Conservation (phyloP, 2,888 invertebrate genomes). For the Tortrix viridana region DNA sequence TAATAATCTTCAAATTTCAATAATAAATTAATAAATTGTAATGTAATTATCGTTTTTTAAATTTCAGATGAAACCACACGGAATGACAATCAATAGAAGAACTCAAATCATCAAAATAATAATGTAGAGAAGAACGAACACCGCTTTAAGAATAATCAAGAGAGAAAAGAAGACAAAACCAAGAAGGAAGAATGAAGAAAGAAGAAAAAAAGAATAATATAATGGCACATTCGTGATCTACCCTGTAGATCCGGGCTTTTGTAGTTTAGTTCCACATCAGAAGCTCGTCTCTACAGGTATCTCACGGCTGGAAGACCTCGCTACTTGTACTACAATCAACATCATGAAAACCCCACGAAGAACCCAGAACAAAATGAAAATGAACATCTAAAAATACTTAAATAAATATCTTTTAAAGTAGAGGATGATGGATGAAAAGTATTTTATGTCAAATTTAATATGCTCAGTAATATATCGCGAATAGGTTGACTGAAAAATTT, state of each 20-base stretch:
- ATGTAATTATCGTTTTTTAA: too few species aligned
- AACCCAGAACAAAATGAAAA: slow-evolving; percentile 39
- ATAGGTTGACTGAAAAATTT: too few species aligned
- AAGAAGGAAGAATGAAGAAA: slow-evolving; percentile 47
- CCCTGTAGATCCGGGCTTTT: slow-evolving; percentile 99
- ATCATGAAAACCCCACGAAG: slow-evolving; percentile 28
- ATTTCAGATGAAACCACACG: too few species aligned
- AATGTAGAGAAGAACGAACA: too few species aligned
- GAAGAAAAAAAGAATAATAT: slow-evolving; percentile 50
- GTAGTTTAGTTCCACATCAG: slow-evolving; percentile 96
- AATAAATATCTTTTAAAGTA: too few species aligned
- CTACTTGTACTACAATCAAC: slow-evolving; percentile 72
- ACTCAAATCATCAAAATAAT: too few species aligned
- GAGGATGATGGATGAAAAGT: too few species aligned
- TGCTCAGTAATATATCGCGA: too few species aligned
- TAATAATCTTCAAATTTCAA: too few species aligned
- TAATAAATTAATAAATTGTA: too few species aligned
- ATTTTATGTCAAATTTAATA: too few species aligned
- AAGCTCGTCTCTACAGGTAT: slow-evolving; percentile 99
- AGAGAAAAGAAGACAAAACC: slow-evolving; percentile 25
- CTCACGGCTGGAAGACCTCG: slow-evolving; percentile 97
- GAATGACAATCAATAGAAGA: too few species aligned
- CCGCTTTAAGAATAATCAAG: neutral
- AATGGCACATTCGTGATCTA: slow-evolving; percentile 98
- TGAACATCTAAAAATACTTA: neutral